These are phyloP conservation scores for Liolophura sinensis DNA, from an alignment of 1,140 invertebrate species.

Conservation along the genomic window DNA sequence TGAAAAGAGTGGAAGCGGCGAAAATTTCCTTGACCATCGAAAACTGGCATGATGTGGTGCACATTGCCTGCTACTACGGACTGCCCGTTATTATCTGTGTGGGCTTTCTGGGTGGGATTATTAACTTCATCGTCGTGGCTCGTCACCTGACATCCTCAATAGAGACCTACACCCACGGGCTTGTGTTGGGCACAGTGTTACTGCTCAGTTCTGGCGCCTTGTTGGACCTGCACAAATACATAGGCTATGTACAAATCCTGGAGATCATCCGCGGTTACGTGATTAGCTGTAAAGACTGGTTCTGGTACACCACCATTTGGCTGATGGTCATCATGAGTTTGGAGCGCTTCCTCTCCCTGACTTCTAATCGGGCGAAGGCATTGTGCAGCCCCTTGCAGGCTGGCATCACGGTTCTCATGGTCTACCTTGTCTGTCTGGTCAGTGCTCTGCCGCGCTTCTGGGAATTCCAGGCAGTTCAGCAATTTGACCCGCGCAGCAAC, in stretches of 20 bases:
- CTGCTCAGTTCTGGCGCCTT: constrained; percentile 31
- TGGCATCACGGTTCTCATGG: constrained; percentile 39
- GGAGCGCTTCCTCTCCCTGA: constrained; percentile 42
- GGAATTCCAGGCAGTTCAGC: constrained; percentile 38
- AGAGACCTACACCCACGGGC: constrained; percentile 48
- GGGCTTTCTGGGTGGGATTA: constrained; percentile 38
- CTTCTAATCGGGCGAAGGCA: constrained; percentile 30
- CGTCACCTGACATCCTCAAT: constrained; percentile 36
- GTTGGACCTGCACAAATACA: constrained; percentile 40
- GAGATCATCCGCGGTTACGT: constrained; percentile 40
- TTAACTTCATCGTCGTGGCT: constrained; percentile 41
- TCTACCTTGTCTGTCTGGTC: constrained; percentile 44
- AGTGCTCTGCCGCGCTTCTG: constrained; percentile 52
- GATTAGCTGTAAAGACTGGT: constrained; percentile 45
- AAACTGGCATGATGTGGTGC: constrained; percentile 43
- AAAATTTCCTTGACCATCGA: constrained; percentile 10
- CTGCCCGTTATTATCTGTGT: constrained; percentile 42
- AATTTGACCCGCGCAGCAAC: constrained; percentile 25
- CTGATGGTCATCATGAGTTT: constrained; percentile 47
- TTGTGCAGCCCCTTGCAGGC: constrained; percentile 44
- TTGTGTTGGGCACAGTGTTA: constrained; percentile 38
- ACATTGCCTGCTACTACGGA: constrained; percentile 45
- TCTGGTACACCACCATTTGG: constrained; percentile 50
- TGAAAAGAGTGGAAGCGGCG: not conserved
- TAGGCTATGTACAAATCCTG: constrained; percentile 30